A percentile compares a stretch with the other conserved stretches of the same genome.
These are phyloP conservation scores for Megaustenia siamemsis DNA, from an alignment of 2,888 invertebrate genomes.

Conservation along the genomic window DNA sequence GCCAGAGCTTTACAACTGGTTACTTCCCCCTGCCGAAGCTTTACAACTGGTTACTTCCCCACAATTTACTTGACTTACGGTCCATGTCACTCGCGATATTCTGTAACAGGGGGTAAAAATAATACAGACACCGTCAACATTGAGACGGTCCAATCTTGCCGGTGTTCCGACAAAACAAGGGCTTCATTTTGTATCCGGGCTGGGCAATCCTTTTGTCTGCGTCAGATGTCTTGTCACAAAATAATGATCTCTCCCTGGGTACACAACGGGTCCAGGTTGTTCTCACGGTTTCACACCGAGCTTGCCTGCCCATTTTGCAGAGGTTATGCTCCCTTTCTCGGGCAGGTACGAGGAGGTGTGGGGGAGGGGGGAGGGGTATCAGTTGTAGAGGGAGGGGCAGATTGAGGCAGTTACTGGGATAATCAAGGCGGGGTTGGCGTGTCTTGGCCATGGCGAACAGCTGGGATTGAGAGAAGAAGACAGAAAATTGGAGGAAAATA, in stretches of 20 bases:
- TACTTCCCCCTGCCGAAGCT: no score
- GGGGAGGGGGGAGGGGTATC: no score
- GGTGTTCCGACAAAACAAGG: conserved; percentile 1
- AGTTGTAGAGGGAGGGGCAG: no score
- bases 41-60: neutral
- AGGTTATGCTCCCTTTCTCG: no score
- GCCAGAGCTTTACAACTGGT: no score
- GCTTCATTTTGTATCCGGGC: neutral
- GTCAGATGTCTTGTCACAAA: neutral
- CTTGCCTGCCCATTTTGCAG: neutral
- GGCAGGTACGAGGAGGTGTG: no score
- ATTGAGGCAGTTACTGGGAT: no score
- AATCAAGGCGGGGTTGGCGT: no score
- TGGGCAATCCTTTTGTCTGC: neutral
- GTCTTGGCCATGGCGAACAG: no score
- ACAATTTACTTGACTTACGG: neutral
- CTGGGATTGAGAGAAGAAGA: no score
- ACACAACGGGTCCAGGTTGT: neutral
- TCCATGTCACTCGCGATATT: conserved; percentile 2
- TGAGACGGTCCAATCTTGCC: neutral
- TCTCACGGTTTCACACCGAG: neutral
- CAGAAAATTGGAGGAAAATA: no score
- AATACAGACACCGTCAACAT: conserved; percentile 2
- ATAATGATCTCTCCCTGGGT: neutral
- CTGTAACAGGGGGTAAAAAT: conserved; percentile 24